A percentile compares a stretch with the other conserved stretches of the same genome.
phyloP scores from a whole-genome alignment of 2,113 vertebrate species.

The Eptesicus fuscus region DNA sequence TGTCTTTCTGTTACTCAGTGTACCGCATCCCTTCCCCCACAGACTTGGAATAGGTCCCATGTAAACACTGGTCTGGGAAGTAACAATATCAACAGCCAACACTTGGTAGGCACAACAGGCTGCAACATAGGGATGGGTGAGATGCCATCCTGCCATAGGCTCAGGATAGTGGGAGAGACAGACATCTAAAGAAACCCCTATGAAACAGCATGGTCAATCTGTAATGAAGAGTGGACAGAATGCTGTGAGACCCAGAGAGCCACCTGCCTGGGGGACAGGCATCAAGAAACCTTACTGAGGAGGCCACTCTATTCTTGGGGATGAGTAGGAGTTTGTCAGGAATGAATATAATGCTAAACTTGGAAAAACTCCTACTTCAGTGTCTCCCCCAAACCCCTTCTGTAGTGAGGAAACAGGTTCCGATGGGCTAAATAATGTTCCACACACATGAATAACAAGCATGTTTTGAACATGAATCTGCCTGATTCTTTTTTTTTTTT shows the following conservation, averaged over 20 bases:
- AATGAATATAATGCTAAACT: background rate
- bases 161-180: background rate
- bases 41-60: background rate
- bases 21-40: background rate
- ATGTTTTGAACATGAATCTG: background rate
- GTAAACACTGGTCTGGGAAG: background rate
- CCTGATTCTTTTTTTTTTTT: no score
- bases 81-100: background rate
- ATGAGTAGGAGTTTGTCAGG: background rate
- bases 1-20: background rate
- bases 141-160: background rate
- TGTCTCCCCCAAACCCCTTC: background rate
- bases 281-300: background rate
- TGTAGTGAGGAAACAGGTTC: background rate
- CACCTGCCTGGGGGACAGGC: background rate
- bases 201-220: fast-evolving
- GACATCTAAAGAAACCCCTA: background rate
- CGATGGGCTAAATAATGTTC: background rate
- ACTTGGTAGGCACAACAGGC: no score
- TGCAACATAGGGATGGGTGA: background rate
- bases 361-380: background rate
- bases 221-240: background rate
- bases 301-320: background rate
- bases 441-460: background rate
- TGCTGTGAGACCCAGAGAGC: background rate